phyloP scores from a whole-genome alignment of 1,140 invertebrate species.

The Ceratitis capitata region DNA sequence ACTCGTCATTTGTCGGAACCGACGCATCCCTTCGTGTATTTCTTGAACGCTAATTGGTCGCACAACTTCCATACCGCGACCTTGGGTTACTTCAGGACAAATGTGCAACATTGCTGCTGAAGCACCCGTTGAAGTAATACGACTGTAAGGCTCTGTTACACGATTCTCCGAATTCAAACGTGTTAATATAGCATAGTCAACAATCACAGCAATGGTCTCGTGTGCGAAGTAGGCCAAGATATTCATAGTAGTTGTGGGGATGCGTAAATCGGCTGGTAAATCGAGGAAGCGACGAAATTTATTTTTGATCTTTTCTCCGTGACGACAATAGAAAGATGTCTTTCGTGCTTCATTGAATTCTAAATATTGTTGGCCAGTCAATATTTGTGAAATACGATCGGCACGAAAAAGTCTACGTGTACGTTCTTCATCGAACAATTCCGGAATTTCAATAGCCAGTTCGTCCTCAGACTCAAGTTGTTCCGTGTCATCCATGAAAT shows the following conservation, averaged over 20 bases:
- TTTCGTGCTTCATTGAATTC: conserved; percentile 63
- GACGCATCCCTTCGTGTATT: conserved; percentile 62
- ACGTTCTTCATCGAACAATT: conserved; percentile 62
- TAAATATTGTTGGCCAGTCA: conserved; percentile 59
- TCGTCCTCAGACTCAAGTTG: conserved; percentile 62
- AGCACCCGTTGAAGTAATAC: conserved; percentile 60
- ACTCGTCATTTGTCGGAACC: conserved; percentile 58
- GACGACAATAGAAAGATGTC: conserved; percentile 61
- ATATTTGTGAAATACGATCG: conserved; percentile 62
- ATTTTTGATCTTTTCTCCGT: conserved; percentile 63
- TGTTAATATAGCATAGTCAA: conserved; percentile 62
- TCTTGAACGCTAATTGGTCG: conserved; percentile 63
- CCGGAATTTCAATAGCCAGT: conserved; percentile 55
- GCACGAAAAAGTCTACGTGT: conserved; percentile 61
- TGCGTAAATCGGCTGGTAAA: conserved; percentile 56
- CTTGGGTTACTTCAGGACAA: conserved; percentile 63
- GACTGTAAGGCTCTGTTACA: conserved; percentile 59
- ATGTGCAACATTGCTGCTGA: conserved; percentile 62
- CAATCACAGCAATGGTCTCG: conserved; percentile 62
- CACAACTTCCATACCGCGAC: conserved; percentile 61
- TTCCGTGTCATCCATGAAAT: conserved; percentile 58
- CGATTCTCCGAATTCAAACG: conserved; percentile 60
- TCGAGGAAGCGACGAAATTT: conserved; percentile 61
- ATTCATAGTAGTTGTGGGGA: conserved; percentile 60
- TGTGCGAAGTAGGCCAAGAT: conserved; percentile 63